Evolutionary conservation across 2,113 vertebrate genomes (phyloP), one percentile per base, ranked within the genome.

Genomic region (Alectura lathami): DNA sequence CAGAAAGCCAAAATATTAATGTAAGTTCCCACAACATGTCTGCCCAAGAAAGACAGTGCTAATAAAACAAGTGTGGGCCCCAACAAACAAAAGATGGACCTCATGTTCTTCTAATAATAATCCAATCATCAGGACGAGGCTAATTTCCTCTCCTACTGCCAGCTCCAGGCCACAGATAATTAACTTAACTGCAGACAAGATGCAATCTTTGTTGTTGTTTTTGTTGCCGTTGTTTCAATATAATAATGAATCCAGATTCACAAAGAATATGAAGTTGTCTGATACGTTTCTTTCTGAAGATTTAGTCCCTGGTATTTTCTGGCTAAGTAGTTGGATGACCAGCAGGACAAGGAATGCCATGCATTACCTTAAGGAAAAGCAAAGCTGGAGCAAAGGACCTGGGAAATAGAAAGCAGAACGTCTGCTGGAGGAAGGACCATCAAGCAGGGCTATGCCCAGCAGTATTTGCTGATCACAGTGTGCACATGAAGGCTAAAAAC

Each of bases 1-100:
- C 69, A 94, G 91, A 94, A 93, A 96, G 80, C 60, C 76, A 95
- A 93, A 95, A 93, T 93, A 91, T 76, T 90, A 86, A 94, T 86
- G 73, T 48, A 86, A 81, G 56, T 51, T 68, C 88, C 80, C 76
- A 74, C 80, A 90, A 56, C 21, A 62, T 2, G 30, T 38, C 88
- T 78, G 48, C n/a, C 48, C 69, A 81, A 90, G 57, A 72, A 66
- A 93, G 83, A n/a, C 42, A 51, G 64, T 5, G 36, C 47, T 95
- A 77, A 93, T 88, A 73, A 72, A 45, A 4, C 27, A 59, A 93
- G 72, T 1, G 1, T 80, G 70, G 42, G 75, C 75, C 54, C 23
- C 75, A 77, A 85, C 75, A 88, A 62, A 91, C 70, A 85, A 47
- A 94, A 64, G 92, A 77, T 24, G 50, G 88, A 94, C 72, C 34